Evolutionary conservation across 2,113 vertebrate species (phyloP), one percentile per base, ranked within the genome.

Genomic region (Sciurus niger): DNA sequence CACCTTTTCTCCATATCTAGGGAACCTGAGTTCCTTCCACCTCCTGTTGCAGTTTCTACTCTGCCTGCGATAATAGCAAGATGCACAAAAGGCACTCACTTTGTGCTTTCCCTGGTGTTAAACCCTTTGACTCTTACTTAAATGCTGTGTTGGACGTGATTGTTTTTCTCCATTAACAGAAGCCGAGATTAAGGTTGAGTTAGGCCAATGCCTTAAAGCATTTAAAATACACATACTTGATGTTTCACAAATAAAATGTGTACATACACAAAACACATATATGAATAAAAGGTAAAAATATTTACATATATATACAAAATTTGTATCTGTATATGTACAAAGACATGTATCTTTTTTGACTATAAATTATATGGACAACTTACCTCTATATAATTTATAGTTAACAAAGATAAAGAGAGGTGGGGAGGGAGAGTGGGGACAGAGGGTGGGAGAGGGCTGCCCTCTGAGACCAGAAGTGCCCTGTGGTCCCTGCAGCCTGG

Each of bases 101-200:
- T 12, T 0, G 2, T 1, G 2, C 3, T 67, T 12, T 68, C 10
- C 3, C 14, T 78, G 10, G 32, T 10, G 0, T 0, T 30, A 0
- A 25, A 24, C 9, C 30, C 10, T 40, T 22, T 46, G 74, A 28
- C 40, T 40, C 43, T 78, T 25, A 28, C 8, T 74, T 63, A 28
- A 40, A n/a, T 17, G 9, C 12, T 12, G 13, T 10, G 37, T 78
- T 17, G 8, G 16, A 74, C 4, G 30, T 14, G 2, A 37, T 40
- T 55, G n/a, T 34, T 79, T 84, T n/a, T 11, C 55, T 87, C 24
- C 22, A 34, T 87, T 76, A 78, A 93, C 5, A 94, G 68, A 83
- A 65, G 28, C 16, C 92, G 48, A 92, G 58, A 83, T 48, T 37
- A 65, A 30, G 22, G 37, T 18, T 73, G 40, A 58, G n/a, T 30